These are phyloP conservation scores for Oreochromis aureus DNA, from an alignment of 2,113 vertebrate genomes.

Conservation along the genomic window DNA sequence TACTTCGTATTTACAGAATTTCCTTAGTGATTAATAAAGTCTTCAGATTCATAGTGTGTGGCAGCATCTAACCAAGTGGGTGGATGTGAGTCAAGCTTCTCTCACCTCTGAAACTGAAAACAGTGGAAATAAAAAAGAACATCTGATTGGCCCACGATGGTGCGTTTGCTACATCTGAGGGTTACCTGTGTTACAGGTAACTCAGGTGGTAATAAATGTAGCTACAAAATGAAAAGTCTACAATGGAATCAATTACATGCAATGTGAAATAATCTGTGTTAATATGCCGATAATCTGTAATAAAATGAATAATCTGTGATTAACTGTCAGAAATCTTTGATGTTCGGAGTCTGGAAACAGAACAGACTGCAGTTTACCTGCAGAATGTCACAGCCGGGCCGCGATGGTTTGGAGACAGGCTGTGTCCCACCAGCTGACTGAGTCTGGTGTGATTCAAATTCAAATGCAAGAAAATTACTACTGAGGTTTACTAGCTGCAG, in stretches of 20 bases:
- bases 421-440: background rate
- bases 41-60: background rate
- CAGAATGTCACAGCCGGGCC: background rate
- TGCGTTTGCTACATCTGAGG: background rate
- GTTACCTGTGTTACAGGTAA: background rate
- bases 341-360: background rate
- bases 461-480: background rate
- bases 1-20: background rate
- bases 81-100: background rate
- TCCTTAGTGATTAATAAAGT: background rate
- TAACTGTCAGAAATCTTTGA: too few species aligned
- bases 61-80: background rate
- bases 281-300: background rate
- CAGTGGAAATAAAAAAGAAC: background rate
- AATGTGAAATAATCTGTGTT: background rate
- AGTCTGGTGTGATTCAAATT: background rate
- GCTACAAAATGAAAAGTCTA: background rate
- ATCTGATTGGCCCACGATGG: background rate
- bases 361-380: background rate
- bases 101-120: background rate
- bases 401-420: background rate
- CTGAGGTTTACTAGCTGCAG: background rate
- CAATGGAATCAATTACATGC: background rate
- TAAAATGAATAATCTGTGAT: background rate
- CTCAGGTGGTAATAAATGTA: background rate